Base-by-base conservation (phyloP, 2,888 invertebrate species). In the Drosophila algonquin region DNA sequence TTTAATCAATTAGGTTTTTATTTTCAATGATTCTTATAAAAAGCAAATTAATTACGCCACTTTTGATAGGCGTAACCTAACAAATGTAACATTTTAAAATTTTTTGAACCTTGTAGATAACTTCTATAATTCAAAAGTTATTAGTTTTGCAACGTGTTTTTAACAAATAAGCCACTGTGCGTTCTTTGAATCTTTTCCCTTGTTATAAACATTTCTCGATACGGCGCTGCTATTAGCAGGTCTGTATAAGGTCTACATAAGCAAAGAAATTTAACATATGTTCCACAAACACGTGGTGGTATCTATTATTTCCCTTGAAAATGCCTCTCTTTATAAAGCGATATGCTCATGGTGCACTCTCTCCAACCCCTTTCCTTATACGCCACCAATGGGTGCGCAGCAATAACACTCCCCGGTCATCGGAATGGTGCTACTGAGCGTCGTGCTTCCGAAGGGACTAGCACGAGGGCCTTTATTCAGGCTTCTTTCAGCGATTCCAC, bases 231-330 rank as follows among this genome's bases (percentile, higher is more conserved):
- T 35, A 12, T 35, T 5, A 35, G 35, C 35, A 35, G 12, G 12
- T 12, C 35, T 35, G 35, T 35, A 5, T 40, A 40, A 7, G 8
- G 30, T 40, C 40, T 40, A 40, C 40, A n/a, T 47, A 27, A 16
- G n/a, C 18, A 54, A 40, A 54, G 3, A 1, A 56, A 45, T 18
- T 47, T 46, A 30, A 24, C 45, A 54, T 48, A 21, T 9, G 8
- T 27, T 76, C 78, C 74, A 79, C 76, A 71, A 40, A 74, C 89
- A 89, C 89, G 89, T 89, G 89, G 89, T 89, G 89, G 89, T 87
- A 65, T 69, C 65, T 65, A 78, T 77, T 55, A 51, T 47, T 65
- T 62, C 59, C 63, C 67, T 65, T 65, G 65, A 52, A 63, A 53
- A 51, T 48, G 8, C 46, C 52, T 9, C 62, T 67, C 54, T 48